Evolutionary conservation across 2,797 vertebrate genomes (phyloP).

Genomic region (Leptoclinus maculatus): DNA sequence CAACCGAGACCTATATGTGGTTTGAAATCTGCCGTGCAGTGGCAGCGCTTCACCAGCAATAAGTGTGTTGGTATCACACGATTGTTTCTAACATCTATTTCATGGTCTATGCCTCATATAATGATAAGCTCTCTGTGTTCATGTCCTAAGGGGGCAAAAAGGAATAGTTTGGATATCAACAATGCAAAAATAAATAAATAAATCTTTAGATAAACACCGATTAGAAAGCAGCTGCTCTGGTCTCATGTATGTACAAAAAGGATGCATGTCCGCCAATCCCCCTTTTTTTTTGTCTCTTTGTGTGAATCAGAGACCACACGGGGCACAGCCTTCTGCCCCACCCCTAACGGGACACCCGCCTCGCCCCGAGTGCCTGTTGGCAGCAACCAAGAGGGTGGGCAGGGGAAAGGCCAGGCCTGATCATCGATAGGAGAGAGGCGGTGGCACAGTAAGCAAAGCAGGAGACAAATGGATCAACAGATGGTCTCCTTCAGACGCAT

Average conservation of each 20-base stretch:
- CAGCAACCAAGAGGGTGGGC: conserved; percentile 61
- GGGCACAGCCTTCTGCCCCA: conserved; percentile 44
- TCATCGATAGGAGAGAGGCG: conserved; percentile 70
- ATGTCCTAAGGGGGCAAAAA: conserved; percentile 38
- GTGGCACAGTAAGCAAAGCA: conserved; percentile 76
- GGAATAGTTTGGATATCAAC: conserved; percentile 46
- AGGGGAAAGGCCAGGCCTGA: conserved; percentile 70
- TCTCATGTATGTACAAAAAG: conserved; percentile 40
- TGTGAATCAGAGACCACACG: conserved; percentile 48
- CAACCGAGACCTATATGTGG: conserved; percentile 33
- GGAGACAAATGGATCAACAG: conserved; percentile 86
- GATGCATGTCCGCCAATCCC: conserved; percentile 25
- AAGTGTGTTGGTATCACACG: conserved; percentile 53
- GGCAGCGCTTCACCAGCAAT: conserved; percentile 57
- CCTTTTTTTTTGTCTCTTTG: conserved; percentile 36
- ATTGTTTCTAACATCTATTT: conserved; percentile 73
- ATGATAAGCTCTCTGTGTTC: conserved; percentile 62
- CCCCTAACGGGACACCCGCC: conserved; percentile 45
- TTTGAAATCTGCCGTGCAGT: background rate
- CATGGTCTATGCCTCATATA: conserved; percentile 68
- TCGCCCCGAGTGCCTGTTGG: conserved; percentile 51
- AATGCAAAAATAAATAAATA: conserved; percentile 32
- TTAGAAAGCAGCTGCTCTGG: conserved; percentile 59
- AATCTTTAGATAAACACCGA: conserved; percentile 56
- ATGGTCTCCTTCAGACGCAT: conserved; percentile 85